Evolutionary conservation across 2,888 invertebrate species (phyloP).

Genomic region (Temnothorax ravouxi): DNA sequence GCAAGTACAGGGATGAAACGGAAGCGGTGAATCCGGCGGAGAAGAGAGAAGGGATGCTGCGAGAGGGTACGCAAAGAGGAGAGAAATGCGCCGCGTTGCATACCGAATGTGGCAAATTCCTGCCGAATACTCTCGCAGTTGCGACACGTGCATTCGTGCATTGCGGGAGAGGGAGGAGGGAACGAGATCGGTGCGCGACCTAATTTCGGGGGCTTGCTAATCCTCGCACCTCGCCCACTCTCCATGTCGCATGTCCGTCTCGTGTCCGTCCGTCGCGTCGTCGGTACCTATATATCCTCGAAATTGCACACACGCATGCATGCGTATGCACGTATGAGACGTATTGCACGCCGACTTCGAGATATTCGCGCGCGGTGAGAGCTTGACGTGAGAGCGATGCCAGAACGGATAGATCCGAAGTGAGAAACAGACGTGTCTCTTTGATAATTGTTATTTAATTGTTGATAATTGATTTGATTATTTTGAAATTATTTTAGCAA

Average conservation of each 20-base stretch:
- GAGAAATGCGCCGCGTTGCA: slow-evolving; percentile 40
- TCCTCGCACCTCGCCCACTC: slow-evolving; percentile 22
- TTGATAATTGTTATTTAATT: background rate
- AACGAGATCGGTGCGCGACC: slow-evolving; percentile 68
- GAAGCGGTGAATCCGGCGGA: slow-evolving; percentile 35
- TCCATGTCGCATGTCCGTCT: slow-evolving; percentile 50
- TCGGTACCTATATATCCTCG: background rate
- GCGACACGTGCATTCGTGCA: slow-evolving; percentile 68
- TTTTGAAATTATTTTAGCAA: background rate
- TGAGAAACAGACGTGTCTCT: background rate
- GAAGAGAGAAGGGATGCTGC: slow-evolving; percentile 46
- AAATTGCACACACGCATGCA: slow-evolving; percentile 37
- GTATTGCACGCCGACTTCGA: slow-evolving; percentile 40
- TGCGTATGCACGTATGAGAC: background rate
- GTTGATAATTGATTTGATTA: background rate
- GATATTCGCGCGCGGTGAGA: slow-evolving; percentile 52
- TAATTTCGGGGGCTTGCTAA: slow-evolving; percentile 68
- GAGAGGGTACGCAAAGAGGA: slow-evolving; percentile 59
- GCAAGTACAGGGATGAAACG: slow-evolving; percentile 38
- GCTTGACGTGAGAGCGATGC: slow-evolving; percentile 53
- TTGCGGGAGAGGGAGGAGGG: slow-evolving; percentile 31
- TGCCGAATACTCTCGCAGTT: slow-evolving; percentile 72
- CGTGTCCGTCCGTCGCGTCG: slow-evolving; percentile 39
- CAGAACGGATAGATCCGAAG: background rate
- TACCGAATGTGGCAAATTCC: slow-evolving; percentile 77